Evolutionary conservation across 2,888 invertebrate genomes (phyloP).

Genomic region (Diogma glabrata): DNA sequence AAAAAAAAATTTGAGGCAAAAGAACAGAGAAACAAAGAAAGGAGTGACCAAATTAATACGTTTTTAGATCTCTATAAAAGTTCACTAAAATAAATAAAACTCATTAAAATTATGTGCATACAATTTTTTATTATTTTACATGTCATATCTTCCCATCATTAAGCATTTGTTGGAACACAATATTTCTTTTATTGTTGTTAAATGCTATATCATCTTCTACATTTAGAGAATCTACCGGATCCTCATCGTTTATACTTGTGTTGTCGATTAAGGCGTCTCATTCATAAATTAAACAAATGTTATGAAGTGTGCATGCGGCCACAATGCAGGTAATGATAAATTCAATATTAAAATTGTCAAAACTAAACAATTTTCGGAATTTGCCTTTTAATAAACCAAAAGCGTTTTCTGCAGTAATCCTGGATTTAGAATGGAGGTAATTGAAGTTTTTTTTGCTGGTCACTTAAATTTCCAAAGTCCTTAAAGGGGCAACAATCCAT

Average conservation of each 20-base stretch:
- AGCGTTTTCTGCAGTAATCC: conserved; percentile 23
- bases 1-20: not conserved
- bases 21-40: not conserved
- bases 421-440: conserved; percentile 20
- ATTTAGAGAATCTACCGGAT: not conserved
- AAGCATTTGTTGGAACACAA: not conserved
- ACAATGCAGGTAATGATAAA: conserved; percentile 17
- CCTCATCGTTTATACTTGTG: not conserved
- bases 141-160: not conserved
- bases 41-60: not conserved
- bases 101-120: too few species aligned
- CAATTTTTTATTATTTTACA: not conserved
- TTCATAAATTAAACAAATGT: conserved; percentile 15
- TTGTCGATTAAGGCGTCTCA: too few species aligned
- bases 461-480: conserved; percentile 22
- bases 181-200: not conserved
- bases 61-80: not conserved
- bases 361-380: conserved; percentile 22
- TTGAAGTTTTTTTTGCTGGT: conserved; percentile 23
- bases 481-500: conserved; percentile 24
- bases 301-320: conserved; percentile 20
- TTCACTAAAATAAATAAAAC: too few species aligned
- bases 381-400: conserved; percentile 24
- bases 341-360: conserved; percentile 18
- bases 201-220: not conserved